phyloP scores from a whole-genome alignment of 1,140 invertebrate species.

The Harpegnathos saltator region DNA sequence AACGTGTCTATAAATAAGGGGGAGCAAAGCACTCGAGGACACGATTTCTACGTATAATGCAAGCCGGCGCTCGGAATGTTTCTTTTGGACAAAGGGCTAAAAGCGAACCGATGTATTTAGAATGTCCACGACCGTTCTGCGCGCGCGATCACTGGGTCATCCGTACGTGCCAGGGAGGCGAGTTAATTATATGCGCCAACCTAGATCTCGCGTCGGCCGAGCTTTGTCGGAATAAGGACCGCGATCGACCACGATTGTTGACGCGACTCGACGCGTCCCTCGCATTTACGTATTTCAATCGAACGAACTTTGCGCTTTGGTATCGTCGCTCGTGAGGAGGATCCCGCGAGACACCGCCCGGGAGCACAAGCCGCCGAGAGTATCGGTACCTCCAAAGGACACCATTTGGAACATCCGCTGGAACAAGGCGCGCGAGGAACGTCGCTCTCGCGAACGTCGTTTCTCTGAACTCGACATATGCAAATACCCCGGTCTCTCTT shows the following conservation, averaged over 20 bases:
- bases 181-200: conserved; percentile 52
- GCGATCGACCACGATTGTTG: not conserved
- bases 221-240: conserved; percentile 20
- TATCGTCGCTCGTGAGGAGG: not conserved
- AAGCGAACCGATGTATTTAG: conserved; percentile 39
- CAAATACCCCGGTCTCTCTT: no score
- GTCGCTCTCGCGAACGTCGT: not conserved
- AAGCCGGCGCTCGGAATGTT: not conserved
- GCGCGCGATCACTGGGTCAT: conserved; percentile 48
- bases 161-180: conserved; percentile 26
- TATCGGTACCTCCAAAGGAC: not conserved
- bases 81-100: conserved; percentile 12
- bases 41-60: not conserved
- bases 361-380: not conserved
- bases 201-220: conserved; percentile 33
- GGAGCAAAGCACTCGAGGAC: not conserved
- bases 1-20: not conserved
- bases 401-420: not conserved
- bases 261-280: not conserved
- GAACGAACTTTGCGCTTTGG: not conserved
- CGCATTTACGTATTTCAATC: conserved; percentile 12
- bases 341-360: not conserved
- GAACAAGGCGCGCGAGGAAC: conserved; percentile 20
- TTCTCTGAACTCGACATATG: conserved; percentile 14
- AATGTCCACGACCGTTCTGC: conserved; percentile 40